Evolutionary conservation across 2,888 invertebrate species (phyloP).

Genomic region (Eilema griseolum): DNA sequence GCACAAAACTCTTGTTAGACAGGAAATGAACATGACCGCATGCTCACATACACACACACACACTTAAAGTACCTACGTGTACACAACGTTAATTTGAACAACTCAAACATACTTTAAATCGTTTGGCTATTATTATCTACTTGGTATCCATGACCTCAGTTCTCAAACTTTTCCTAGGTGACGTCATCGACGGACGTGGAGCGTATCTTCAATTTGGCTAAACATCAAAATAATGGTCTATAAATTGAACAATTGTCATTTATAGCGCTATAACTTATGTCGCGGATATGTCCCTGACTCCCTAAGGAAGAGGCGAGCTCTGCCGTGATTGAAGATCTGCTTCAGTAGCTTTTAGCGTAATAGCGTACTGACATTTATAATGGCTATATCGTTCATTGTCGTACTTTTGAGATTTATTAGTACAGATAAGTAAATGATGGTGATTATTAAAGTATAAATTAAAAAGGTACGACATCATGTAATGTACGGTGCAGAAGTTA

Average conservation of each 20-base stretch:
- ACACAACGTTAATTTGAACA: constrained; percentile 12
- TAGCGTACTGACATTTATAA: constrained; percentile 16
- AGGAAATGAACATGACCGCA: constrained; percentile 23
- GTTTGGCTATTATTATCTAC: constrained; percentile 51
- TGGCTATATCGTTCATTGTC: constrained; percentile 1
- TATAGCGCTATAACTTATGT: constrained; percentile 49
- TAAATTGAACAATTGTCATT: constrained; percentile 55
- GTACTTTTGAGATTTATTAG: neutral
- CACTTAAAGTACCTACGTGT: constrained; percentile 7
- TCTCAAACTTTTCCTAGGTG: constrained; percentile 40
- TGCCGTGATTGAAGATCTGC: constrained; percentile 42
- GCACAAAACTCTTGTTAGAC: constrained; percentile 21
- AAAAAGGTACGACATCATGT: neutral
- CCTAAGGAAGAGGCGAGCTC: constrained; percentile 37
- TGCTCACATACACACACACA: constrained; percentile 14
- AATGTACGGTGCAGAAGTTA: neutral
- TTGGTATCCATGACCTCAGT: constrained; percentile 45
- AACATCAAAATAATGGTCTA: constrained; percentile 55
- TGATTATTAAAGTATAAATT: neutral
- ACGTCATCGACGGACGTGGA: constrained; percentile 44
- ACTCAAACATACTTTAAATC: constrained; percentile 36
- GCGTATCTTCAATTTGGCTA: constrained; percentile 49
- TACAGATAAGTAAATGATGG: neutral
- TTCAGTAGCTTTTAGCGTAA: constrained; percentile 32
- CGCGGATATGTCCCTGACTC: constrained; percentile 33